Evolutionary conservation across 2,888 invertebrate genomes (phyloP).

Genomic region (Ormyrus labotus): DNA sequence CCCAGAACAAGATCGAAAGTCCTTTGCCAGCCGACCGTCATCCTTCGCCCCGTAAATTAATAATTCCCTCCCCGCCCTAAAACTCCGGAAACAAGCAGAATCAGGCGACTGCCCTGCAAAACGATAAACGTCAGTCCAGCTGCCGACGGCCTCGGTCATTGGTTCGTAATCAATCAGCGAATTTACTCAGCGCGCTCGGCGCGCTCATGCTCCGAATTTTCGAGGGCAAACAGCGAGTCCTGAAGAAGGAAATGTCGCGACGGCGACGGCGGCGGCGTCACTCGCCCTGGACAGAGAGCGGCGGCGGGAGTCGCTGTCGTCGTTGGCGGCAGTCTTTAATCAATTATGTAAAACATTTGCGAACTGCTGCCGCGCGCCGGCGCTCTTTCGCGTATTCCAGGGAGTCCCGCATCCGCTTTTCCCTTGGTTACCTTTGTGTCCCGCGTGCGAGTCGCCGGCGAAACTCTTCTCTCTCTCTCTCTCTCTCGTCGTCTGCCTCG

Average conservation of each 20-base stretch:
- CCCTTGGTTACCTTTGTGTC: slow-evolving; percentile 31
- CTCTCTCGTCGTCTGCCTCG: slow-evolving; percentile 25
- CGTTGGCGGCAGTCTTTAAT: slow-evolving; percentile 69
- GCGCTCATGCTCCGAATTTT: slow-evolving; percentile 17
- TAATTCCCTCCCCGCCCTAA: too few species aligned
- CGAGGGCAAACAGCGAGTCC: slow-evolving; percentile 32
- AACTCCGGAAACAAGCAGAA: too few species aligned
- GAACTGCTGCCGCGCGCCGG: slow-evolving; percentile 52
- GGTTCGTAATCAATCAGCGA: slow-evolving; percentile 41
- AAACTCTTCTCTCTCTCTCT: slow-evolving; percentile 24
- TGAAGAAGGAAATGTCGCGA: slow-evolving; percentile 1
- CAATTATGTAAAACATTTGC: slow-evolving; percentile 74
- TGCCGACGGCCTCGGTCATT: background rate
- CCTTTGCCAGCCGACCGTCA: too few species aligned
- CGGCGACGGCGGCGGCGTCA: background rate
- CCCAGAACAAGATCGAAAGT: too few species aligned
- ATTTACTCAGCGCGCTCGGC: slow-evolving; percentile 21
- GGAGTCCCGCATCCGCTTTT: slow-evolving; percentile 19
- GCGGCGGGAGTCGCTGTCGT: background rate
- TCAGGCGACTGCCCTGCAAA: too few species aligned
- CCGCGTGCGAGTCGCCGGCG: background rate
- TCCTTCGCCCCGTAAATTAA: too few species aligned
- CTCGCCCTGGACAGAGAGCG: slow-evolving; percentile 32
- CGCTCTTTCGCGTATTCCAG: slow-evolving; percentile 27
- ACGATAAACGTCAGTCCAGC: too few species aligned